Percentiles rank a stretch among this genome's conserved stretches.
Evolutionary conservation across 2,888 invertebrate genomes (phyloP).

Genomic region (Cephus pygmeus): DNA sequence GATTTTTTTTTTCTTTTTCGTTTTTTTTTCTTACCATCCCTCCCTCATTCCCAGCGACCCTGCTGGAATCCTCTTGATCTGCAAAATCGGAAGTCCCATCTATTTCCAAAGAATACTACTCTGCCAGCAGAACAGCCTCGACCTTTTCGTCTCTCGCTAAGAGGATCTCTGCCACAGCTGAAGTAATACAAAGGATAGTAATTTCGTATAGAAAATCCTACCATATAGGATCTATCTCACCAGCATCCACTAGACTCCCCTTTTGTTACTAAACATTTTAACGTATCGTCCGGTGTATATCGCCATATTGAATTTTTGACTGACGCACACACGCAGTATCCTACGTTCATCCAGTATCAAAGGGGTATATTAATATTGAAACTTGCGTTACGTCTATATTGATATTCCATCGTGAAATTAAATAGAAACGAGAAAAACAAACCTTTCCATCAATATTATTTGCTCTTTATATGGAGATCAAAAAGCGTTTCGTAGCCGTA

Average conservation of each 20-base stretch:
- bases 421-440: neutral
- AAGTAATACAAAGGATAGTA: neutral
- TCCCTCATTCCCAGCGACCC: neutral
- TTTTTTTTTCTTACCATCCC: neutral
- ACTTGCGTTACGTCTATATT: neutral
- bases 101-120: neutral
- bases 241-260: neutral
- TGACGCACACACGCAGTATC: neutral
- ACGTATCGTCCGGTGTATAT: neutral
- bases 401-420: neutral
- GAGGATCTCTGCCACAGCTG: constrained; percentile 1
- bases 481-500: neutral
- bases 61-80: neutral
- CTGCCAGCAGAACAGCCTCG: neutral
- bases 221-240: neutral
- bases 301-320: neutral
- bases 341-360: neutral
- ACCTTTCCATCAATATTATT: neutral
- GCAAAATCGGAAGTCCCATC: constrained; percentile 1
- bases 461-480: neutral
- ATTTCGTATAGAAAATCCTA: neutral
- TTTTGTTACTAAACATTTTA: neutral
- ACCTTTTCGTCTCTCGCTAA: constrained; percentile 3
- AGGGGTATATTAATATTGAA: neutral
- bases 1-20: neutral